Percentiles rank a stretch among this genome's conserved stretches.
Evolutionary conservation across 2,888 invertebrate species (phyloP).

Genomic region (Capitulum mitella): DNA sequence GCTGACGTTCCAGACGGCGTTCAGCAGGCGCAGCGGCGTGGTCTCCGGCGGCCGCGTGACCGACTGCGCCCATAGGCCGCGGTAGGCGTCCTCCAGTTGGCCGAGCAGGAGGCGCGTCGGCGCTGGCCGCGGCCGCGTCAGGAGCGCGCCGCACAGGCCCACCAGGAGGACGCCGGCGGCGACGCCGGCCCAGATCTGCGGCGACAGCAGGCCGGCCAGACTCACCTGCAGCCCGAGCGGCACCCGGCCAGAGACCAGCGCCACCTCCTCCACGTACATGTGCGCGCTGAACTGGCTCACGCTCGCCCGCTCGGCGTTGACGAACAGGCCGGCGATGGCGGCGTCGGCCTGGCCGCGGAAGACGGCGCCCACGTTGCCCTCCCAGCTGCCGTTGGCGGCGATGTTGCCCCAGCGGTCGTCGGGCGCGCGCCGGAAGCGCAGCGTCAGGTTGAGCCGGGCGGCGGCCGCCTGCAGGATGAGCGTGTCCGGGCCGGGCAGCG

Average conservation of each 20-base stretch:
- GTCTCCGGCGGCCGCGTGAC: background rate
- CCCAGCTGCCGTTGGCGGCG: slow-evolving; percentile 19
- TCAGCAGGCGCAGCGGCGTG: background rate
- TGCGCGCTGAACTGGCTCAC: background rate
- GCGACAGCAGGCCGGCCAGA: background rate
- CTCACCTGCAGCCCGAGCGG: background rate
- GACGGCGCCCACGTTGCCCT: slow-evolving; percentile 24
- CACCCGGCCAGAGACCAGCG: background rate
- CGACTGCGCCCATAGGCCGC: background rate
- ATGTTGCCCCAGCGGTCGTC: slow-evolving; percentile 20
- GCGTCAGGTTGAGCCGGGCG: slow-evolving; percentile 10
- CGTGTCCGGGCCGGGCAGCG: background rate
- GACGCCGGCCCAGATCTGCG: background rate
- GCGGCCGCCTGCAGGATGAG: background rate
- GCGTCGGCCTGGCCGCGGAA: slow-evolving; percentile 1
- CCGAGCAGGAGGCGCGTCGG: background rate
- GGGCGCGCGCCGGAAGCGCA: slow-evolving; percentile 10
- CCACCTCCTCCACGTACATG: slow-evolving; percentile 15
- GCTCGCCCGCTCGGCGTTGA: background rate
- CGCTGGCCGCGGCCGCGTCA: background rate
- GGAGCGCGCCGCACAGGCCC: background rate
- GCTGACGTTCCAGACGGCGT: background rate
- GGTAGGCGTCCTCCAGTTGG: background rate
- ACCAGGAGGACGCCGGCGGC: background rate
- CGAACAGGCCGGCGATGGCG: slow-evolving; percentile 20